Evolutionary conservation across 2,797 vertebrate genomes (phyloP), one percentile per base, ranked within the genome.

Genomic region (Oreortyx pictus): DNA sequence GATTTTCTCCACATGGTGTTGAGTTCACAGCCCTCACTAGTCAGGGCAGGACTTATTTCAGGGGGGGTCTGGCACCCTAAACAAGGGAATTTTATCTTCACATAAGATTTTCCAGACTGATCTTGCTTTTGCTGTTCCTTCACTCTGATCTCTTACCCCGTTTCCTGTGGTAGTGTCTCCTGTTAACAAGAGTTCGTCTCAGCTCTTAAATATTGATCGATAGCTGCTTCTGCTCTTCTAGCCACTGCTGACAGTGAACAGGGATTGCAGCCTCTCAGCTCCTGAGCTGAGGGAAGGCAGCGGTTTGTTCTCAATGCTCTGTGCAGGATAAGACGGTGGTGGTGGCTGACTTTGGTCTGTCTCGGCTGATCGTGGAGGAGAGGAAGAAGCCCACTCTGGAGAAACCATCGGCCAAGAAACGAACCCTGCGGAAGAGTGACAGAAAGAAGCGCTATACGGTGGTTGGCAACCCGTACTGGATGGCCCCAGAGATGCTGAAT

Each of bases 401-500:
- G 87, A 99, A 99, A 76, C 95, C 98, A 0, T 93, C 97, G 16
- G 97, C 96, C 77, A 99, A 99, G 97, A 99, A 98, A 91, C 98
- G 99, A 22, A 97, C 98, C 14, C 97, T 99, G 50, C 97, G 98
- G 81, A 98, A 99, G 50, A 97, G 97, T 3, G 98, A 99, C 97
- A 97, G 99, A 64, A 99, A 98, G 80, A 99, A 99, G 94, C 98
- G 99, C 84, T 99, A 99, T 95, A 99, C 99, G 0, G 99, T 99
- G 39, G 99, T 99, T 29, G 99, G 99, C 89, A 99, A 99, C 97
- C 99, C 99, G 0, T 99, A 99, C 95, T 99, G 99, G 99, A 99
- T 99, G 99, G 99, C 99, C 54, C 99, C 99, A 1, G 99, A 99
- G 97, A 99, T 99, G 99, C 97, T 99, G 3, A 99, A 99, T 19